Base-by-base conservation (phyloP, 2,888 invertebrate species). In the Perithous albicinctus region DNA sequence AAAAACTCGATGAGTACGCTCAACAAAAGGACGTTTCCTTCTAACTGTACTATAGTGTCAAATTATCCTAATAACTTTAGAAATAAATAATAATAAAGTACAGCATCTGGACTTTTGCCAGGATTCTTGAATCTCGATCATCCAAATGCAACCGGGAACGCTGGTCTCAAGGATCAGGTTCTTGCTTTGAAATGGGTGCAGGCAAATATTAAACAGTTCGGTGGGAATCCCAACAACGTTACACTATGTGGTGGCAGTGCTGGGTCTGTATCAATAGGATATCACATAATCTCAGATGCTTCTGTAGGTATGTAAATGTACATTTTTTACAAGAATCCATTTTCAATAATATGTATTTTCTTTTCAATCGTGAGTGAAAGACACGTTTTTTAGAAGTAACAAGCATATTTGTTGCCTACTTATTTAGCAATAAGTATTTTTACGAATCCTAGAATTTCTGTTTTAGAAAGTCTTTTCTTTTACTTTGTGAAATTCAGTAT, bases 241-340 rank as follows among this genome's bases (percentile, higher is more conserved):
- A 94, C 94, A 3, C 91, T 94, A 78, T 93, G 94, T 86, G 94
- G 94, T 8, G 88, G 94, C 1, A 94, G 94, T 87, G 94, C 94
- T 29, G 94, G 94, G 3, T 94, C 92, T 0, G 93, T 69, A 8
- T 38, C 85, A 5, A 86, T 86, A 1, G 86, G 86, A 26, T 83
- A 80, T 66, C 88, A 87, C 38, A 38, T 82, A 0, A 20, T 88
- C 1, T 86, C 87, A 0, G 72, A 86, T 2, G 82, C 78, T 75
- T 83, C 88, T 20, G 23, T 67, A 78, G 87, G 88, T 88, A 23
- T 0, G 38, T n/a, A 54, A 2, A 61, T n/a, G 18, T 15, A 6
- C 5, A 61, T 35, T 35, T 1, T 8, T 4, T 8, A 51, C 4
- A 26, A 29, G 29, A 5, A 35, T 12, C 1, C 3, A n/a, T 26